Evolutionary conservation across 2,797 vertebrate genomes (phyloP), one percentile per base, ranked within the genome.

Genomic region (Premnoplex brunnescens): DNA sequence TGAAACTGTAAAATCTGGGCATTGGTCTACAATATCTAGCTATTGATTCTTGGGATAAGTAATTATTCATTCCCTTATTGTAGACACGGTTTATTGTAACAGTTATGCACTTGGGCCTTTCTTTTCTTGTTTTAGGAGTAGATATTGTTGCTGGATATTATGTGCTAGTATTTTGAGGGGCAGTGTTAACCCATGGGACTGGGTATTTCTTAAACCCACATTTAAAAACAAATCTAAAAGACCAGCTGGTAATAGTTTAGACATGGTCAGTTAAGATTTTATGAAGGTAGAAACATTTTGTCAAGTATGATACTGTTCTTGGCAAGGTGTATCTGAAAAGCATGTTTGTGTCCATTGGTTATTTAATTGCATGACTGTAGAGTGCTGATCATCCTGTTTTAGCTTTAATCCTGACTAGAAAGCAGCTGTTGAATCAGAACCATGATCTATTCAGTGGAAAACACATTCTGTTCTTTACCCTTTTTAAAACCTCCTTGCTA

Each of bases 1-100:
- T 89, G 89, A 94, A 92, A 94, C 75, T 83, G 69, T 87, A 91
- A 92, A 94, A 87, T 88, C 27, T 89, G 67, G 81, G 85, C 80
- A 41, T 59, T 89, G 84, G 84, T 92, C 91, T 93, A 21, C 49
- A 69, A 4, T 54, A 86, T 75, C 32, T 81, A 49, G 51, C 13
- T 84, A 51, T 3, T 39, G 34, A 75, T 78, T 91, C 51, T 62
- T 62, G 58, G 12, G 12, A 54, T 90, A 54, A 88, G 37, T 81
- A 72, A 24, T 72, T 49, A n/a, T 24, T 90, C 7, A 2, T 51
- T 43, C 75, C 26, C 56, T 74, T 59, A 32, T 30, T 79, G 30
- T 73, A 39, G 54, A 16, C 58, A 55, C 8, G 34, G 24, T 62
- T 69, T 90, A 16, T 48, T 15, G 15, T 28, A 56, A 7, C n/a